A percentile compares a stretch with the other conserved stretches of the same genome.
Conservation (phyloP, 1,140 invertebrate species). For the Lepidurus apus region DNA sequence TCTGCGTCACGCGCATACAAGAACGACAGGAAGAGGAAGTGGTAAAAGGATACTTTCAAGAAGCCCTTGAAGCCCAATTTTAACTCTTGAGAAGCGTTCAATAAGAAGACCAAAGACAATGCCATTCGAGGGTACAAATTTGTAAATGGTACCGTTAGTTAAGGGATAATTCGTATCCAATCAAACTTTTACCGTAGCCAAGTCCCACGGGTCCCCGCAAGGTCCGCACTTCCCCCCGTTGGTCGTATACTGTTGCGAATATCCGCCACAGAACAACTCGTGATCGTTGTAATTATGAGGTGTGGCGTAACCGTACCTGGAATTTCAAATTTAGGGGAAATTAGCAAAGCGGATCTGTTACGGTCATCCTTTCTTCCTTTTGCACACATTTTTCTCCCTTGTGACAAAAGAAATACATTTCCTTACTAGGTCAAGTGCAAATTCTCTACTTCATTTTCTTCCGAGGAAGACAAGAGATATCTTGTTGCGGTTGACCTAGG, state of each 20-base stretch:
- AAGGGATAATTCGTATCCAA: too few species aligned
- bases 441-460: not conserved
- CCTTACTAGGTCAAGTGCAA: not conserved
- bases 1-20: not conserved
- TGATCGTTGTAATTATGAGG: slow-evolving; percentile 77
- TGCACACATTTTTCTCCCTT: not conserved
- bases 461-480: not conserved
- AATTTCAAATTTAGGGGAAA: slow-evolving; percentile 31
- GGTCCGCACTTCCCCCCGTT: slow-evolving; percentile 78
- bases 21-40: slow-evolving; percentile 19
- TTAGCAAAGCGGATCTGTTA: not conserved
- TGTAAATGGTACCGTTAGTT: too few species aligned
- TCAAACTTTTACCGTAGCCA: slow-evolving; percentile 45
- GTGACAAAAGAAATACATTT: slow-evolving; percentile 29
- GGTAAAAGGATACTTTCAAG: not conserved
- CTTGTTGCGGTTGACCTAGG: not conserved
- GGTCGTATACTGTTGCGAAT: slow-evolving; percentile 64
- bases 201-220: slow-evolving; percentile 75
- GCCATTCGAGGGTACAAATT: not conserved
- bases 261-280: slow-evolving; percentile 82
- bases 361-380: not conserved
- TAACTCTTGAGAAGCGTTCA: not conserved
- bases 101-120: not conserved
- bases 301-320: slow-evolving; percentile 54
- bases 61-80: not conserved